These are phyloP conservation scores for Pomatostomus ruficeps DNA, from an alignment of 2,113 vertebrate species.

Conservation along the genomic window DNA sequence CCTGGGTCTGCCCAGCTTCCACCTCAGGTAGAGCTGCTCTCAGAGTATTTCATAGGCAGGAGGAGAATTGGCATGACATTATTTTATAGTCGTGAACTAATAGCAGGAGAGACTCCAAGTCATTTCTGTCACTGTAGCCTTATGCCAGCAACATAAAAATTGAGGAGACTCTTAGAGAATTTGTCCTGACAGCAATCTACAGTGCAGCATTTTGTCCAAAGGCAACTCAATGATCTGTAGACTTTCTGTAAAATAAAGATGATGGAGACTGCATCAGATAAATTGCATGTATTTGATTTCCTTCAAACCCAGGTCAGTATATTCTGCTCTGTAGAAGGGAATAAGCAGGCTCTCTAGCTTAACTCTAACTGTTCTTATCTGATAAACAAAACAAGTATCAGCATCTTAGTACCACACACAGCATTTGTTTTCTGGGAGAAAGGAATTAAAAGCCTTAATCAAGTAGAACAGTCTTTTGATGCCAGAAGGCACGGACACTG, in stretches of 20 bases:
- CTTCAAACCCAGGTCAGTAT: background rate
- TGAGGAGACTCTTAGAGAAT: constrained; percentile 23
- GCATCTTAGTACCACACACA: background rate
- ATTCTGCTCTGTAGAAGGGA: background rate
- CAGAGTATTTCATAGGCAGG: background rate
- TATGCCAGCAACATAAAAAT: constrained; percentile 30
- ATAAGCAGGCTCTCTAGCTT: background rate
- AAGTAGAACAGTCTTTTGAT: constrained; percentile 10
- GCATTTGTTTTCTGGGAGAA: background rate
- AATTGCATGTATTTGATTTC: constrained; percentile 36
- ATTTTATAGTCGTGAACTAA: background rate
- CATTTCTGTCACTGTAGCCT: constrained; percentile 17
- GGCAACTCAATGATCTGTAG: constrained; percentile 28
- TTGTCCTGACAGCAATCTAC: constrained; percentile 40
- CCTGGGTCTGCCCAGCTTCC: background rate
- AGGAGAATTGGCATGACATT: background rate
- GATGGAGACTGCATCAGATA: constrained; percentile 16
- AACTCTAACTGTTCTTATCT: background rate
- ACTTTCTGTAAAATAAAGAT: constrained; percentile 27
- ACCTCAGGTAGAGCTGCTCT: background rate
- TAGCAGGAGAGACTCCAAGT: background rate
- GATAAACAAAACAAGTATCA: background rate
- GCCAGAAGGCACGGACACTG: constrained; percentile 1
- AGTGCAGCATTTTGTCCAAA: constrained; percentile 45
- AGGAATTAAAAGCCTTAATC: background rate